Evolutionary conservation across 2,113 vertebrate genomes (phyloP).

Genomic region (Phodopus roborovskii): DNA sequence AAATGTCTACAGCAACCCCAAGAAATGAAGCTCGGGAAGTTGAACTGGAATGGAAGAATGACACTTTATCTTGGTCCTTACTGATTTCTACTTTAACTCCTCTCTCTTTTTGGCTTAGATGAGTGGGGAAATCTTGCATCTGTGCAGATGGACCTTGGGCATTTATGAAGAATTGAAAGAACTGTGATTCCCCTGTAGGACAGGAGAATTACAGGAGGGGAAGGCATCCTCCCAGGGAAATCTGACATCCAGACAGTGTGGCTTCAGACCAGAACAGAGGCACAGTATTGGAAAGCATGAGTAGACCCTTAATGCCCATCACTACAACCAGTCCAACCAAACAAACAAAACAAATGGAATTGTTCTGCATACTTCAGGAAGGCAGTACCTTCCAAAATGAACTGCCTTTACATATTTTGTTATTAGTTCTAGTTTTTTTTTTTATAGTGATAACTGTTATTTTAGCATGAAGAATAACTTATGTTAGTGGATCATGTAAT

Average conservation of each 20-base stretch:
- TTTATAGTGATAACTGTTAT: background rate
- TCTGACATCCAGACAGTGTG: background rate
- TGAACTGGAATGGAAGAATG: background rate
- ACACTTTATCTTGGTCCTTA: background rate
- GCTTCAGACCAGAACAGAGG: too few relatives aligned
- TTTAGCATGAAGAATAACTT: background rate
- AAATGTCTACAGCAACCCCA: background rate
- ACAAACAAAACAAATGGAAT: background rate
- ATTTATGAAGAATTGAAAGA: background rate
- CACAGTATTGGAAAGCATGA: too few relatives aligned
- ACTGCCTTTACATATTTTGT: background rate
- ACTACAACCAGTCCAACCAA: too few relatives aligned
- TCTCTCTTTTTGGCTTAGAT: background rate
- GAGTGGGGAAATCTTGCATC: background rate
- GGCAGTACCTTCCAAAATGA: background rate
- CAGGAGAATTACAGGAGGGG: rapidly evolving
- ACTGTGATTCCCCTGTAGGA: background rate
- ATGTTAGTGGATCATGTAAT: too few relatives aligned
- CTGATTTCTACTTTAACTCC: background rate
- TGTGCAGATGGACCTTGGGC: too few relatives aligned
- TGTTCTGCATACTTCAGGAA: background rate
- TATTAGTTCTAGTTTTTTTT: background rate
- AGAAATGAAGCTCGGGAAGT: background rate
- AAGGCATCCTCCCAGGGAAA: background rate
- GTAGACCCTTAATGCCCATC: too few relatives aligned